A percentile compares a stretch with the other conserved stretches of the same genome.
phyloP scores from a whole-genome alignment of 2,113 vertebrate species.

The Opisthocomus hoazin region DNA sequence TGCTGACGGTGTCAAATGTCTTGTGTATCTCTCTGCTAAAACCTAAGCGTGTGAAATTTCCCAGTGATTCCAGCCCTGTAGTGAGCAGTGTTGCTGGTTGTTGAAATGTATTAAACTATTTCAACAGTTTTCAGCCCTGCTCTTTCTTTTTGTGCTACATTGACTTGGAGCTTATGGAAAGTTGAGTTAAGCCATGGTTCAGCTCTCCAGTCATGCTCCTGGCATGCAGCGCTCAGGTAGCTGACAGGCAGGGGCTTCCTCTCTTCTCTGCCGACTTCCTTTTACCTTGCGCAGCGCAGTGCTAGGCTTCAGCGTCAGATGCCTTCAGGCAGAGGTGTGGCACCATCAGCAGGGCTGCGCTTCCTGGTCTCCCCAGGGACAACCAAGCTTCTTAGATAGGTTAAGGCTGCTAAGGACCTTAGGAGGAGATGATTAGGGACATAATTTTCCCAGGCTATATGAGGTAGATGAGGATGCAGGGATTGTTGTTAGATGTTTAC shows the following conservation, averaged over 20 bases:
- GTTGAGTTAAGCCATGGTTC: neutral
- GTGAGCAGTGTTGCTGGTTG: neutral
- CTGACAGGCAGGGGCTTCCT: neutral
- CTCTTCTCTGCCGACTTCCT: neutral
- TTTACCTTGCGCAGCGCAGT: neutral
- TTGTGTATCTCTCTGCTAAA: neutral
- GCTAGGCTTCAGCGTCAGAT: neutral
- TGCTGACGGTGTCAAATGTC: neutral
- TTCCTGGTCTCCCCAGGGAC: neutral
- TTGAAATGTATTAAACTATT: neutral
- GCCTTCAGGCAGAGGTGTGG: neutral
- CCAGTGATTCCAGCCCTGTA: neutral
- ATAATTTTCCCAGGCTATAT: neutral
- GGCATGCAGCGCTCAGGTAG: neutral
- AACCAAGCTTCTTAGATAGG: neutral
- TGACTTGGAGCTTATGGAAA: neutral
- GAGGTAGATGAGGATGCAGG: neutral
- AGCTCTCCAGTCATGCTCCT: neutral
- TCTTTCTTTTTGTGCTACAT: neutral
- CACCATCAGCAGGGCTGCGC: neutral
- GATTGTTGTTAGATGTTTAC: neutral
- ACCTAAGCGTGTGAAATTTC: neutral
- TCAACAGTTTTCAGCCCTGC: neutral
- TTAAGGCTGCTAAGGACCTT: neutral
- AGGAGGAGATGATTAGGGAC: neutral